Percentiles rank a stretch among this genome's conserved stretches.
phyloP scores from a whole-genome alignment of 2,888 invertebrate genomes.

The Aleiodes alternator region DNA sequence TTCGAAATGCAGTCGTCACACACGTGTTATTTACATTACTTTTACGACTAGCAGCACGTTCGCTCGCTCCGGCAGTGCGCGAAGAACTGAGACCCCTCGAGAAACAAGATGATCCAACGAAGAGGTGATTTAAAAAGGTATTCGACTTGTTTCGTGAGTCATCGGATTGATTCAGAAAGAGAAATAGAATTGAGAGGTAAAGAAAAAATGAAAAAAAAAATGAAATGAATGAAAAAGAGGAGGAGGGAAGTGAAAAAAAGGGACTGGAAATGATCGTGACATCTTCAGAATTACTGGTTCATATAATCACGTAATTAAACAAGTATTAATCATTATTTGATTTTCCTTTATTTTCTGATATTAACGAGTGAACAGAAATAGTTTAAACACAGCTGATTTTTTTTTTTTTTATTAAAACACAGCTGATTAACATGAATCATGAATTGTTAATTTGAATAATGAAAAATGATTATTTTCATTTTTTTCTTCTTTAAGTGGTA shows the following conservation, averaged over 20 bases:
- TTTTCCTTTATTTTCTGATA: conserved; percentile 37
- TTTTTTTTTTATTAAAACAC: too few relatives aligned
- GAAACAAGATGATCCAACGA: conserved; percentile 34
- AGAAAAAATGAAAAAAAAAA: conserved; percentile 27
- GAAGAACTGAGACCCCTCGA: conserved; percentile 60
- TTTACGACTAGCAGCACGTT: conserved; percentile 51
- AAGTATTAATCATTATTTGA: conserved; percentile 32
- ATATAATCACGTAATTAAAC: not conserved
- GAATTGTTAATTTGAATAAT: not conserved
- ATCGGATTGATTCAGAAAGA: conserved; percentile 32
- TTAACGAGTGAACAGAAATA: not conserved
- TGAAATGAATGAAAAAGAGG: too few relatives aligned
- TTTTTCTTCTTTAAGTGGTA: too few relatives aligned
- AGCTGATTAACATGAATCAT: conserved; percentile 18
- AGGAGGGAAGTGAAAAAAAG: not conserved
- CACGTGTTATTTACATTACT: conserved; percentile 52
- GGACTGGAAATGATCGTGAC: conserved; percentile 21
- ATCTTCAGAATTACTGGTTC: not conserved
- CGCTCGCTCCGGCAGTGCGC: conserved; percentile 58
- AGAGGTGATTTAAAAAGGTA: conserved; percentile 39
- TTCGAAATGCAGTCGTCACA: not conserved
- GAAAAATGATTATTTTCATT: not conserved
- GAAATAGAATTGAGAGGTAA: not conserved
- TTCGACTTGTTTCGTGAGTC: conserved; percentile 45
- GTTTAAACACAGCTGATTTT: conserved; percentile 25